phyloP scores from a whole-genome alignment of 1,140 invertebrate species.

The Drosophila trapezifrons region DNA sequence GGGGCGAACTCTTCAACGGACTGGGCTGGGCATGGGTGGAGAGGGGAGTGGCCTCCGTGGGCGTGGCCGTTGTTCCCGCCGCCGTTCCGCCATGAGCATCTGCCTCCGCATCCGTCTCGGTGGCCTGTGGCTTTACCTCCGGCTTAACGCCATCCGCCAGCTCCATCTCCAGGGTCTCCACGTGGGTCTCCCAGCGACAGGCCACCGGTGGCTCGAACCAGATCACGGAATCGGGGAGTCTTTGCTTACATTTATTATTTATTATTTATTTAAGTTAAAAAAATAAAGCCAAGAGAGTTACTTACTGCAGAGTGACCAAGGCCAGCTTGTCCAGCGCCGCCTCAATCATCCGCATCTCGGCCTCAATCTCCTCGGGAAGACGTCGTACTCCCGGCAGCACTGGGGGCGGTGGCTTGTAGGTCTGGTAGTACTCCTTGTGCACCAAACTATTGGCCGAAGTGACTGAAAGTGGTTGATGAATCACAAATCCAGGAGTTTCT shows the following conservation, averaged over 20 bases:
- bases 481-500: no score
- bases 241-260: conserved; percentile 1
- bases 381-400: conserved; percentile 87
- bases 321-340: conserved; percentile 90
- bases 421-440: conserved; percentile 88
- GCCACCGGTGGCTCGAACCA: conserved; percentile 93
- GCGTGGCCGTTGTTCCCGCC: conserved; percentile 62
- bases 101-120: conserved; percentile 3
- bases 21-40: conserved; percentile 78
- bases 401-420: conserved; percentile 89
- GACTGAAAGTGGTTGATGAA: conserved; percentile 84
- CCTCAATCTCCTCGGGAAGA: conserved; percentile 92
- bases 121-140: conserved; percentile 1
- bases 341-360: conserved; percentile 90
- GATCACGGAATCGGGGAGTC: conserved; percentile 89
- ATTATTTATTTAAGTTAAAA: no score
- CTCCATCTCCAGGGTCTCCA: conserved; percentile 74
- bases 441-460: conserved; percentile 88
- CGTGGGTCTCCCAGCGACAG: conserved; percentile 89
- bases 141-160: conserved; percentile 68
- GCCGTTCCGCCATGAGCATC: conserved; percentile 17
- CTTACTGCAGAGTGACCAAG: conserved; percentile 89
- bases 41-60: conserved; percentile 66
- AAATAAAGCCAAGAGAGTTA: conserved; percentile 8
- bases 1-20: conserved; percentile 75